Evolutionary conservation across 2,888 invertebrate genomes (phyloP).

Genomic region (Apamea epomidion): DNA sequence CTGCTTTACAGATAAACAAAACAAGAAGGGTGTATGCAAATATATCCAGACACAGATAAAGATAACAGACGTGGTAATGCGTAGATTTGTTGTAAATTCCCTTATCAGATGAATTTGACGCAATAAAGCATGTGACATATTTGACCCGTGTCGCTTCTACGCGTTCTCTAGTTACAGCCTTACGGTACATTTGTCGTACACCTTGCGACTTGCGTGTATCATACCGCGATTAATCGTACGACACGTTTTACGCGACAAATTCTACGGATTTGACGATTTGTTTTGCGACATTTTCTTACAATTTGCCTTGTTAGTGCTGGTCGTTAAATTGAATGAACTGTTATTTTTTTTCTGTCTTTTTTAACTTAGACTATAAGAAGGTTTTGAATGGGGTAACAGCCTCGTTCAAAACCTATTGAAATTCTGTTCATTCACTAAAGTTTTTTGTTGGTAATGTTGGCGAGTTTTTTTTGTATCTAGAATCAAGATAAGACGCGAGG

Average conservation of each 20-base stretch:
- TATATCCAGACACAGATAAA: conserved; percentile 37
- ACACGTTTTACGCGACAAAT: conserved; percentile 72
- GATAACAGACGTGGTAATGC: conserved; percentile 29
- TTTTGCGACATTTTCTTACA: conserved; percentile 39
- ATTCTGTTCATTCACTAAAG: conserved; percentile 11
- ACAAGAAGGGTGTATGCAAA: conserved; percentile 53
- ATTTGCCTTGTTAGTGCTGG: conserved; percentile 40
- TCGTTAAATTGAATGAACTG: conserved; percentile 14
- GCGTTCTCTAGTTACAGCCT: conserved; percentile 74
- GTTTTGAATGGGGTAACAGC: conserved; percentile 8
- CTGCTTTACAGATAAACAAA: conserved; percentile 40
- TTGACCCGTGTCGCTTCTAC: conserved; percentile 73
- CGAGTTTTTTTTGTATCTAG: conserved; percentile 6
- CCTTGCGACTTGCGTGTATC: conserved; percentile 75
- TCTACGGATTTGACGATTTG: conserved; percentile 53
- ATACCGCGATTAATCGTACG: conserved; percentile 65
- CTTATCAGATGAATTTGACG: conserved; percentile 66
- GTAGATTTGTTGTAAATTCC: conserved; percentile 54
- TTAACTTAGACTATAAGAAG: conserved; percentile 3
- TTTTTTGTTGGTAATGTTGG: conserved; percentile 20
- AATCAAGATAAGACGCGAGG: conserved; percentile 1
- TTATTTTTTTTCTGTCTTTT: conserved; percentile 14
- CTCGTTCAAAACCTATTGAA: conserved; percentile 24
- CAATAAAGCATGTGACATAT: conserved; percentile 70
- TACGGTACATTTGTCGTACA: conserved; percentile 80